These are phyloP conservation scores for Pteronotus mesoamericanus DNA, from an alignment of 2,797 vertebrate genomes.

Conservation along the genomic window DNA sequence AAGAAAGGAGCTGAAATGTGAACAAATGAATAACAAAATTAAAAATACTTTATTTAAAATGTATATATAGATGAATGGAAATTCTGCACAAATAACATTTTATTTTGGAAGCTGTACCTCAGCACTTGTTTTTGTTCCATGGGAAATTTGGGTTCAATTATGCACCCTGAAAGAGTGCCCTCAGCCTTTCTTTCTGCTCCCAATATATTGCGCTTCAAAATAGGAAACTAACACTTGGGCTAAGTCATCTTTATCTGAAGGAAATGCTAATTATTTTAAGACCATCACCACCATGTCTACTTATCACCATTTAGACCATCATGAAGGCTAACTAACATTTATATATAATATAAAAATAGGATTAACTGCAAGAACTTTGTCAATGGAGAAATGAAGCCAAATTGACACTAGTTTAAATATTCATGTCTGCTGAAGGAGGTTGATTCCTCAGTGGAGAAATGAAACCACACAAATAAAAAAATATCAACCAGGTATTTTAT, in stretches of 20 bases:
- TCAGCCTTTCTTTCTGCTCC: background rate
- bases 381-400: background rate
- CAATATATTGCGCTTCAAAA: background rate
- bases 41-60: background rate
- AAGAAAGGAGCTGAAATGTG: background rate
- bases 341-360: background rate
- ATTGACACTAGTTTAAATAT: background rate
- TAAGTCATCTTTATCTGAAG: background rate
- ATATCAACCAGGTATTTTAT: background rate
- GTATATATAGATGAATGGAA: too few species aligned
- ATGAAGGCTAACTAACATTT: background rate
- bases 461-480: background rate
- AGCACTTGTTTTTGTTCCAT: background rate
- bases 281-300: background rate
- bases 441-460: background rate
- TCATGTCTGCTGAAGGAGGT: background rate
- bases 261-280: background rate
- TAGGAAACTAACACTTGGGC: background rate
- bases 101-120: background rate
- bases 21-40: background rate
- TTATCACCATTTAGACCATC: background rate
- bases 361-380: background rate
- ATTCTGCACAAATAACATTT: background rate
- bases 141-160: background rate
- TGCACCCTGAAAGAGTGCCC: background rate